A percentile compares a stretch with the other conserved stretches of the same genome.
Conservation (phyloP, 2,113 vertebrate genomes). For the Callopanchax toddi region DNA sequence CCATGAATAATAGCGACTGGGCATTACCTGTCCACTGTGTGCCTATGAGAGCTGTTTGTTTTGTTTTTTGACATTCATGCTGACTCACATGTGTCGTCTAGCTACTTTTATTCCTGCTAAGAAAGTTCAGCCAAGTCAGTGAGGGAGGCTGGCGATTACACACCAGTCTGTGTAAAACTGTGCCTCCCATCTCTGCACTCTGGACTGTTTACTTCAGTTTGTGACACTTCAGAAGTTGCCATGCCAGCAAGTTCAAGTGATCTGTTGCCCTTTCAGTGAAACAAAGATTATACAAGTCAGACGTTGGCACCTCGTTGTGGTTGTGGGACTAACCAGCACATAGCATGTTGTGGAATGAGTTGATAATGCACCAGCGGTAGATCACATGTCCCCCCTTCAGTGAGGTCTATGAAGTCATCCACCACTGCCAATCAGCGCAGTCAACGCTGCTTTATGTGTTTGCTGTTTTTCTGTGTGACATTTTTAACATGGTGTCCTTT, state of each 20-base stretch:
- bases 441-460: slow-evolving; percentile 25
- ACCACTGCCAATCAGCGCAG: slow-evolving; percentile 31
- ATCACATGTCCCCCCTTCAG: slow-evolving; percentile 30
- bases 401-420: slow-evolving; percentile 34
- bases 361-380: slow-evolving; percentile 49
- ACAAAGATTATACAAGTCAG: slow-evolving; percentile 33
- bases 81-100: slow-evolving; percentile 66
- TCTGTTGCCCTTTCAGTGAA: slow-evolving; percentile 31
- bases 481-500: slow-evolving; percentile 66
- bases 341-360: slow-evolving; percentile 55
- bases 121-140: slow-evolving; percentile 51
- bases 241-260: slow-evolving; percentile 7
- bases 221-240: slow-evolving; percentile 46
- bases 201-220: slow-evolving; percentile 40
- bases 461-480: slow-evolving; percentile 37
- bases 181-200: slow-evolving; percentile 24
- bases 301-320: slow-evolving; percentile 60
- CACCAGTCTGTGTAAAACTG: slow-evolving; percentile 33
- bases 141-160: slow-evolving; percentile 54
- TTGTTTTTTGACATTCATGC: slow-evolving; percentile 55
- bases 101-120: slow-evolving; percentile 29
- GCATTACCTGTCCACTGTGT: slow-evolving; percentile 61
- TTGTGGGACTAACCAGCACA: slow-evolving; percentile 50
- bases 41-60: slow-evolving; percentile 58
- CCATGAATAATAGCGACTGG: slow-evolving; percentile 62